Base-by-base conservation (phyloP, 2,113 vertebrate species). In the Epinephelus cyanopodus region DNA sequence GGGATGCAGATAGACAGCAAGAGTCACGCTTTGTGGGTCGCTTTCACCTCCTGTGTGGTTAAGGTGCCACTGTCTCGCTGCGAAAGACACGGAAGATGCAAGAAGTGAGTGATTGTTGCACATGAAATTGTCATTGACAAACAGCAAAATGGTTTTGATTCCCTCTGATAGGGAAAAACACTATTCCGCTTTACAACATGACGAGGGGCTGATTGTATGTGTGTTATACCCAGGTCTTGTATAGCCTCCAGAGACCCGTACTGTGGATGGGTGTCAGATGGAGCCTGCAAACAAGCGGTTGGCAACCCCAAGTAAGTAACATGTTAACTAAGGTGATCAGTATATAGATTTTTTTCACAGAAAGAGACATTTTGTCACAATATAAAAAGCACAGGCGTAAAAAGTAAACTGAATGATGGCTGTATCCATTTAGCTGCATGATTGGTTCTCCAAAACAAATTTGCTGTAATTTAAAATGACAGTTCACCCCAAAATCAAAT, bases 181-280 rank as follows among this genome's bases (percentile, higher is more conserved):
- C 21, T 29, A 19, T 58, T 62, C 14, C 17, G 60, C 6, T 48
- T 21, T 47, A 13, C 13, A 37, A 47, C 27, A 57, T 75, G 14
- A 47, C 23, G n/a, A 62, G 17, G 9, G 4, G 57, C 63, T 85
- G 15, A 82, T 67, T 27, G n/a, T 72, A 53, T 85, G 62, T 80
- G 58, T 77, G 68, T 89, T 56, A 77, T 37, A 48, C 72, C 33
- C 92, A 99, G 98, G 95, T 97, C 97, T 90, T 99, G 98, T 79
- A 97, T 99, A 53, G 98, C 98, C 3, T 98, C 98, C 94, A 96
- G 98, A 94, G 98, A 99, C 89, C 98, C 98, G 0, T 99, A 99
- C 83, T 99, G 98, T 0, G 98, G 98, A 74, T 99, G 98, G 98
- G 91, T 97, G 80, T 96, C 96, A 76, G 97, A 99, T 70, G 97